Evolutionary conservation across 2,113 vertebrate species (phyloP).

Genomic region (Phylloscopus trochilus): DNA sequence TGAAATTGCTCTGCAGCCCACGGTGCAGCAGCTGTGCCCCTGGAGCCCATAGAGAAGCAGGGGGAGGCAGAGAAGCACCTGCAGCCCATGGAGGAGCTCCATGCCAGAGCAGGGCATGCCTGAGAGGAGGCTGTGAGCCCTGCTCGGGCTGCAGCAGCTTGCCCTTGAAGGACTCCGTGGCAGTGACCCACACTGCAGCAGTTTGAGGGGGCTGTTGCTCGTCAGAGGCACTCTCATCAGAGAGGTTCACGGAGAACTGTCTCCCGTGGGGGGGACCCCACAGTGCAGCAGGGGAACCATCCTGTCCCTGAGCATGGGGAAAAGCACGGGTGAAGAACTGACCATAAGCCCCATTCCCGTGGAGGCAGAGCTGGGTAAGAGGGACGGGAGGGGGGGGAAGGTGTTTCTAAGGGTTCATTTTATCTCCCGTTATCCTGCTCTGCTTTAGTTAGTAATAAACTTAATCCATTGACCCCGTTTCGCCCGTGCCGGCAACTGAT

Average conservation of each 20-base stretch:
- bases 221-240: too few species aligned
- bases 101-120: too few species aligned
- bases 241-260: not conserved
- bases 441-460: not conserved
- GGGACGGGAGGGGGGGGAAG: fast-evolving
- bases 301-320: too few species aligned
- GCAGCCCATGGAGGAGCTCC: not conserved
- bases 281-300: too few species aligned
- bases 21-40: too few species aligned
- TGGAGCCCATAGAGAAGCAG: not conserved
- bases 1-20: not conserved
- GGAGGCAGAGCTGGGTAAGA: not conserved
- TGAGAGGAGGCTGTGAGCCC: not conserved
- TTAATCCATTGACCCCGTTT: too few species aligned
- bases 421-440: not conserved
- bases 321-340: too few species aligned
- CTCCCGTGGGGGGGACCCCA: not conserved
- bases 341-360: fast-evolving
- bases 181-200: not conserved
- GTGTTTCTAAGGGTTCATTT: not conserved
- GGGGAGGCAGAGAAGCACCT: too few species aligned
- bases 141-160: not conserved
- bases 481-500: not conserved
- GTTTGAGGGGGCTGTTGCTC: not conserved
- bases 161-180: not conserved